Evolutionary conservation across 2,113 vertebrate genomes (phyloP).

Genomic region (Rhynchomys soricoides): DNA sequence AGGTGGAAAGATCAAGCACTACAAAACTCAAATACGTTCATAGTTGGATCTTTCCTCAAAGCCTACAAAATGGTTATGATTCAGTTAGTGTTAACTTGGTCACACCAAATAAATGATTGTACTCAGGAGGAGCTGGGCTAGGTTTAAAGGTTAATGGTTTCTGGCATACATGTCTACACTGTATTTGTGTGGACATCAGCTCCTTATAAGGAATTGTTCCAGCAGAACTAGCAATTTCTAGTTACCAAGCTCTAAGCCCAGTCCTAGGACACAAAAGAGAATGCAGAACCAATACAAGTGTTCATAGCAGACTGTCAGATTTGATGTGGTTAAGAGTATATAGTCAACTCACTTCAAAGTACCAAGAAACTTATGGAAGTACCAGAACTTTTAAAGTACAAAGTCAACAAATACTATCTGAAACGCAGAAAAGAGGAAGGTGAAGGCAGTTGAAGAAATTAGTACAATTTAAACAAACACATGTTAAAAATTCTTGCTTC

Average conservation of each 20-base stretch:
- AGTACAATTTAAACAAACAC: neutral
- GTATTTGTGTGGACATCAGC: conserved; percentile 26
- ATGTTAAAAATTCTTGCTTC: neutral
- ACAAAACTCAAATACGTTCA: neutral
- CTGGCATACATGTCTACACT: neutral
- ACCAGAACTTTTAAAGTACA: neutral
- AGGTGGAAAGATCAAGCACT: neutral
- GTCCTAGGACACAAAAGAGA: neutral
- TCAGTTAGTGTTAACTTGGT: conserved; percentile 48
- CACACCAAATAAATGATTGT: conserved; percentile 12
- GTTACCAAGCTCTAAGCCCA: neutral
- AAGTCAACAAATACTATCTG: neutral
- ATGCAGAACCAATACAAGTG: neutral
- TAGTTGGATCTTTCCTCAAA: neutral
- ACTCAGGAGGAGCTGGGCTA: neutral
- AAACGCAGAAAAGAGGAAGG: fast-evolving
- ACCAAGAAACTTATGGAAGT: neutral
- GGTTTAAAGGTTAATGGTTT: conserved; percentile 53
- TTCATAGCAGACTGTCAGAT: neutral
- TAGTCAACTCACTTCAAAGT: neutral
- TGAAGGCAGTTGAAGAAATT: neutral
- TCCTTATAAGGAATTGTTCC: conserved; percentile 7
- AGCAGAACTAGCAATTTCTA: conserved; percentile 2
- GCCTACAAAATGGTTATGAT: conserved; percentile 7
- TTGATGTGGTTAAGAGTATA: neutral